Evolutionary conservation across 2,113 vertebrate genomes (phyloP), one percentile per base, ranked within the genome.

Genomic region (Phrynocephalus versicolor): DNA sequence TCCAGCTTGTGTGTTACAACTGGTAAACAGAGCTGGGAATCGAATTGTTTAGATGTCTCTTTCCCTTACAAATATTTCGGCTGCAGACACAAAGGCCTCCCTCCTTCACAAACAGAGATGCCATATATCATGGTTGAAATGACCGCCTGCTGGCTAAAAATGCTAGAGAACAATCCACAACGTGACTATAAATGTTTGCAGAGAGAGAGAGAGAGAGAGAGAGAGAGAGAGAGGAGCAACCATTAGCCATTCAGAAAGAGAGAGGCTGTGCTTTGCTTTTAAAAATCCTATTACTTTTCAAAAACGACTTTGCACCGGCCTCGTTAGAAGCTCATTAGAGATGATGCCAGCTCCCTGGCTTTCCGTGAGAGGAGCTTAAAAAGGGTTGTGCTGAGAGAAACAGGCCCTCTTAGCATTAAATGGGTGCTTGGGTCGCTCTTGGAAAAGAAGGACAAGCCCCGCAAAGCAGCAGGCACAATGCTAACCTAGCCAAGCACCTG

Each of bases 91-190:
- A 41, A 57, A 45, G 58, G 27, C 51, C 27, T 81, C 79, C 62
- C 45, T 69, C 35, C 30, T 65, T 30, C 18, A 23, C 27, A 16
- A 65, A 71, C 70, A 70, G 45, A 65, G 65, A 18, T 35, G 51
- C 65, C 37, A 62, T 64, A 62, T 35, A 70, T 82, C 81, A 81
- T 51, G 51, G 21, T 57, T 27, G 37, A 60, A 87, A 82, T 69
- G 64, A 77, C 80, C 62, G 80, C 85, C 80, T 60, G 55, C 51
- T 70, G 64, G 85, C 79, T 82, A 45, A 37, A n/a, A 87, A 76
- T 70, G 74, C n/a, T 69, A 27, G 30, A 25, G 55, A 77, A 64
- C 64, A 77, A 77, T 45, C 37, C 65, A 25, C 73, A 77, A 78
- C 71, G 85, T 58, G 57, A 82, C 65, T 73, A 35, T 81, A 35